Evolutionary conservation across 2,888 invertebrate species (phyloP), one percentile per base, ranked within the genome.

Genomic region (Glyphotaelius pellucidus): DNA sequence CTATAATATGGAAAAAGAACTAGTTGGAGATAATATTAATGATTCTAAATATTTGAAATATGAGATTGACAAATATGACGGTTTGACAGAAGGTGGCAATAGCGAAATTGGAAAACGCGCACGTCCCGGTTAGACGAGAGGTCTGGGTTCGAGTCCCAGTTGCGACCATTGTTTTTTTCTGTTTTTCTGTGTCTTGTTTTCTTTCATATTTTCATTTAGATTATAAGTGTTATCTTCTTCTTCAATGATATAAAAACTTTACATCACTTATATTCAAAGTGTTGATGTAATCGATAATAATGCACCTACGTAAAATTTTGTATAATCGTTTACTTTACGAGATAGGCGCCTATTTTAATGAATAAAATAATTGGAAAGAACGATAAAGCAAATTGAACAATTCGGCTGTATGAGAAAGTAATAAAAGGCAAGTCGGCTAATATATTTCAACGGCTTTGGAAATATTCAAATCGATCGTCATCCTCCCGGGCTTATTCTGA

Each of bases 391-490:
- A 67, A 67, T 67, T n/a, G 52, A 67, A 67, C 25, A 25, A 25
- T 67, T 67, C 67, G 67, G 25, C 25, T 32, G 67, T 79, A 89
- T 32, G 67, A 89, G 88, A 89, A 79, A 38, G 88, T 30, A 89
- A 35, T 31, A 11, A 31, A 15, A 52, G 87, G n/a, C 88, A 86
- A 47, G 86, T 42, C 86, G 86, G 42, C 86, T 42, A 42, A 86
- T 86, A 86, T 42, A 86, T 86, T 86, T 86, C 86, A 47, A 86
- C 86, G 35, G 86, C 30, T 67, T 42, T 42, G 86, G 38, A 89
- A 79, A 89, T 79, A 89, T 89, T 89, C 88, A 89, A 89, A 89
- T 89, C 67, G 88, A 89, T 89, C 88, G 35, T 89, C 88, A 89
- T 67, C 31, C 88, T 35, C n/a, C 47, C 31, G 52, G 87, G 31